A percentile compares a stretch with the other conserved stretches of the same genome.
Evolutionary conservation across 1,140 invertebrate species (phyloP).

Genomic region (Drosophila subpulchrella): DNA sequence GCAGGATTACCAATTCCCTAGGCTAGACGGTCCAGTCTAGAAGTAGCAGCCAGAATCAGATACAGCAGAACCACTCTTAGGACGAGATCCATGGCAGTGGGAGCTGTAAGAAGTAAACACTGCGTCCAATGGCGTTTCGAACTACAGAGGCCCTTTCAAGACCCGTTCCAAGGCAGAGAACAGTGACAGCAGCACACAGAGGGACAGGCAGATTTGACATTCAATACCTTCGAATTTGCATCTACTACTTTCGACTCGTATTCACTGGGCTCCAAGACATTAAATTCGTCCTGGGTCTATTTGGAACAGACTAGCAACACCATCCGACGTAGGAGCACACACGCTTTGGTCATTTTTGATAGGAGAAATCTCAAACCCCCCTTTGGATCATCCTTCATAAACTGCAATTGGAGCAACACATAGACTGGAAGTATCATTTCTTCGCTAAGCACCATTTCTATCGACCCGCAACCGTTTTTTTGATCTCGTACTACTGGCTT

Average conservation of each 20-base stretch:
- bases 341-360: slow-evolving; percentile 22
- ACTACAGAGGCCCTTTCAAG: slow-evolving; percentile 1
- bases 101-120: slow-evolving; percentile 9
- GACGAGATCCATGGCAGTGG: slow-evolving; percentile 1
- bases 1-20: not conserved
- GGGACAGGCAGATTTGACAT: slow-evolving; percentile 1
- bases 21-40: slow-evolving; percentile 14
- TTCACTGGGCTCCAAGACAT: not conserved
- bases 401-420: slow-evolving; percentile 23
- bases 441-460: slow-evolving; percentile 30
- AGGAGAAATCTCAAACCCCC: slow-evolving; percentile 1
- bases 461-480: slow-evolving; percentile 23
- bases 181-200: not conserved
- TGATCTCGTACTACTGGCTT: slow-evolving; percentile 15
- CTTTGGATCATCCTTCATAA: slow-evolving; percentile 14
- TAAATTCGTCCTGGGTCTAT: slow-evolving; percentile 10
- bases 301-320: slow-evolving; percentile 10
- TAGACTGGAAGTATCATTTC: slow-evolving; percentile 22
- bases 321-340: slow-evolving; percentile 18
- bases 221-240: slow-evolving; percentile 20
- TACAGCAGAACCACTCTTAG: slow-evolving; percentile 9
- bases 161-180: slow-evolving; percentile 3
- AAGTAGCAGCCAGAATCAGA: slow-evolving; percentile 14
- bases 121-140: not conserved
- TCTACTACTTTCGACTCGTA: slow-evolving; percentile 9